Conservation (phyloP, 2,113 vertebrate genomes). For the Sphyrna mokarran region DNA sequence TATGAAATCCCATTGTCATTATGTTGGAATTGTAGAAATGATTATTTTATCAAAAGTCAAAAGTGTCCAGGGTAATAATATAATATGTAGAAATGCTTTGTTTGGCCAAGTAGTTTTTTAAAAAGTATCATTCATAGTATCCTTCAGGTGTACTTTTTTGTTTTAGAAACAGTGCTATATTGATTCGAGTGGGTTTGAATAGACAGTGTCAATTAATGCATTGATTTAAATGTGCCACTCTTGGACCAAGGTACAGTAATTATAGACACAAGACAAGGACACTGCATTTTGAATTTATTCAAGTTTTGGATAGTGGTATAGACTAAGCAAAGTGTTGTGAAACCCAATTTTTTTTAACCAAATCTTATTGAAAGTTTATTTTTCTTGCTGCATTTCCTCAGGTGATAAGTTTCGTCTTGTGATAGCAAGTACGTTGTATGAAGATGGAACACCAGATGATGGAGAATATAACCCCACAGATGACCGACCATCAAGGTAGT, state of each 20-base stretch:
- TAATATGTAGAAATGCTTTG: not conserved
- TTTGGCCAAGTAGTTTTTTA: not conserved
- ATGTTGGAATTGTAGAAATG: not conserved
- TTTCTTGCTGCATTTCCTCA: conserved; percentile 44
- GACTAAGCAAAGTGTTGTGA: not conserved
- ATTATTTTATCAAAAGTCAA: not conserved
- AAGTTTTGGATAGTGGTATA: not conserved
- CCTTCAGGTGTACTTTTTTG: not conserved
- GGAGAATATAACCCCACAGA: conserved; percentile 96
- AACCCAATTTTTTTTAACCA: not conserved
- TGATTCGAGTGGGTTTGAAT: not conserved
- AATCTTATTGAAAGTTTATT: not conserved
- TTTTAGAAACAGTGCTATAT: not conserved
- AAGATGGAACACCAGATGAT: conserved; percentile 91
- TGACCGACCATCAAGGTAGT: conserved; percentile 83
- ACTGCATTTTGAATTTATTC: not conserved
- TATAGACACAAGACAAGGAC: not conserved
- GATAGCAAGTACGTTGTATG: conserved; percentile 92
- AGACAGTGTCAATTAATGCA: not conserved
- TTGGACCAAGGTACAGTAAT: not conserved
- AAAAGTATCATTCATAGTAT: not conserved
- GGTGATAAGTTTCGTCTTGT: conserved; percentile 95
- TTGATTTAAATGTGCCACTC: not conserved
- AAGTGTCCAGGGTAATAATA: not conserved
- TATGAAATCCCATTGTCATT: not conserved